A percentile compares a stretch with the other conserved stretches of the same genome.
These are phyloP conservation scores for Reticulitermes lucifugus DNA, from an alignment of 2,888 invertebrate genomes.

Conservation along the genomic window DNA sequence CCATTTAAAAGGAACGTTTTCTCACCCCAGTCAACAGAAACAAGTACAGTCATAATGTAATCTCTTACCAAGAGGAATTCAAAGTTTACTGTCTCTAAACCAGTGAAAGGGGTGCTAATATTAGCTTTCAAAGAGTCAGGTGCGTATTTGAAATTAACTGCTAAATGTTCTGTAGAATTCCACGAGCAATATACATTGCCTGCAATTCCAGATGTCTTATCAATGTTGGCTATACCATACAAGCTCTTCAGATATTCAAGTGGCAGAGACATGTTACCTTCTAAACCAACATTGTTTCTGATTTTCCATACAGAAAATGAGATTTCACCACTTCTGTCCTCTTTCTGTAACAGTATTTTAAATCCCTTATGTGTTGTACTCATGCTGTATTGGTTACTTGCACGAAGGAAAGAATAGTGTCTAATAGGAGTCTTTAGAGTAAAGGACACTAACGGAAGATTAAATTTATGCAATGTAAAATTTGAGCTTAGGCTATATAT, in stretches of 20 bases:
- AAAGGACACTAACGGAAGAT: background rate
- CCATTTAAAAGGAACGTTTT: slow-evolving; percentile 53
- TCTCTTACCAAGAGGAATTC: slow-evolving; percentile 49
- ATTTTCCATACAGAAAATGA: slow-evolving; percentile 14
- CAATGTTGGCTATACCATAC: slow-evolving; percentile 8
- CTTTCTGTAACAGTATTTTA: slow-evolving; percentile 16
- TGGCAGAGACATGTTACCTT: slow-evolving; percentile 12
- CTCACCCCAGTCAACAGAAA: slow-evolving; percentile 35
- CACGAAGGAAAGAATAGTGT: background rate
- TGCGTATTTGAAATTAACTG: background rate
- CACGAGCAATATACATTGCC: background rate
- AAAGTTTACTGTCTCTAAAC: slow-evolving; percentile 51
- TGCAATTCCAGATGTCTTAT: background rate
- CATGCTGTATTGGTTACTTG: background rate
- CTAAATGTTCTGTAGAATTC: background rate
- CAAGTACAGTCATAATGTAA: background rate
- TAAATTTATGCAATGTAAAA: background rate
- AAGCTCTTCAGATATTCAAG: background rate
- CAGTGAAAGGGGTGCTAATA: slow-evolving; percentile 53
- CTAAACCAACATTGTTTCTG: slow-evolving; percentile 2
- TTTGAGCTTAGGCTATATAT: slow-evolving; percentile 16
- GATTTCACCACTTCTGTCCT: slow-evolving; percentile 21
- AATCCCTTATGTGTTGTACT: slow-evolving; percentile 26
- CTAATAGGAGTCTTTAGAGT: slow-evolving; percentile 7
- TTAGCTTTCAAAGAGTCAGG: slow-evolving; percentile 35